A percentile compares a stretch with the other conserved stretches of the same genome.
These are phyloP conservation scores for Astreopora myriophthalma DNA, from an alignment of 64 coral and sea anemone genomes.

Conservation along the genomic window DNA sequence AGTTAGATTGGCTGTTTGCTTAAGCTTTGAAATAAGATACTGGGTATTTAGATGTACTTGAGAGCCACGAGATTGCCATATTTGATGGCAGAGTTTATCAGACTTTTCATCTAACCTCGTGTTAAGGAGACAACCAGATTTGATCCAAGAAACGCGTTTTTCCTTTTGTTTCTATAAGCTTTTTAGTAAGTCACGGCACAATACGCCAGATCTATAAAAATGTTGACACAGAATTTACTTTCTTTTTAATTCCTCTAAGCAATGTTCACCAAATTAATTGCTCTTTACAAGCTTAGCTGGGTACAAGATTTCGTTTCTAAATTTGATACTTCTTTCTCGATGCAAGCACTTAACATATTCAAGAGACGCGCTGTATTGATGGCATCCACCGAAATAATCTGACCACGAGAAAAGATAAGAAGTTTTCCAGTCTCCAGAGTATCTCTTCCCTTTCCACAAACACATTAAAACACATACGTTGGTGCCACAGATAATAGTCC, in stretches of 20 bases:
- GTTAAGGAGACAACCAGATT: constrained; percentile 23
- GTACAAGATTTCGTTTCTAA: not conserved
- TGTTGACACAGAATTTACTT: not conserved
- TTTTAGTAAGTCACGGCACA: not conserved
- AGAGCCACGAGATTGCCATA: constrained; percentile 23
- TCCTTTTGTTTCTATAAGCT: not conserved
- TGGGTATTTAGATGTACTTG: constrained; percentile 9
- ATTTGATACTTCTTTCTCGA: not conserved
- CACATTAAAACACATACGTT: constrained; percentile 12
- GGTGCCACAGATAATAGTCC: not conserved
- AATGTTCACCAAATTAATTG: constrained; percentile 31
- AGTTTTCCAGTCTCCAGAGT: not conserved
- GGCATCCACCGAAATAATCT: not conserved
- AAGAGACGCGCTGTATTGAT: not conserved
- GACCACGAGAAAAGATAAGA: not conserved
- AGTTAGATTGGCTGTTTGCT: constrained; percentile 46
- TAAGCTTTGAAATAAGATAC: constrained; percentile 69
- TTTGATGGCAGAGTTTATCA: constrained; percentile 31
- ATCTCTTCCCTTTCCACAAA: not conserved
- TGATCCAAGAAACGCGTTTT: not conserved
- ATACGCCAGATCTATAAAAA: not conserved
- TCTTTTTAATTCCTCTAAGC: not conserved
- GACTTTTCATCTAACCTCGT: constrained; percentile 45
- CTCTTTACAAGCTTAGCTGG: not conserved
- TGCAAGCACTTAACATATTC: not conserved